Conservation (phyloP, 2,113 vertebrate species). For the Neotoma lepida region DNA sequence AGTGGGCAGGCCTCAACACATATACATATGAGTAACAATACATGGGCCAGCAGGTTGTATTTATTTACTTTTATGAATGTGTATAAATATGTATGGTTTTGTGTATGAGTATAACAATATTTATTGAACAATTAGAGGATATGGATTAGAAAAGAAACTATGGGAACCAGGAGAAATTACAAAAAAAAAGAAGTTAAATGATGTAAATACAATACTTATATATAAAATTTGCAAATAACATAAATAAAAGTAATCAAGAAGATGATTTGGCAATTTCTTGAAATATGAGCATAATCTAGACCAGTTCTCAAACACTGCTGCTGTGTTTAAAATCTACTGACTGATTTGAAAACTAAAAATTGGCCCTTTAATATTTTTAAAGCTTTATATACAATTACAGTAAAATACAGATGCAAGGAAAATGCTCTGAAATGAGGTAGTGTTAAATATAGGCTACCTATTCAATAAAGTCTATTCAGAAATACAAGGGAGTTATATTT, state of each 20-base stretch:
- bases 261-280: not conserved
- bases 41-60: not conserved
- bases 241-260: not conserved
- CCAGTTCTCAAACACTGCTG: not conserved
- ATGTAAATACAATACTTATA: not conserved
- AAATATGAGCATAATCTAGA: not conserved
- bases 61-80: not conserved
- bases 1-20: not conserved
- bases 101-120: not conserved
- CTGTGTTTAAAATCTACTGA: not conserved
- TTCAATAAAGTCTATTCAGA: not conserved
- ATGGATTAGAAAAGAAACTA: not conserved
- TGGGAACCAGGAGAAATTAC: not conserved
- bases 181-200: not conserved
- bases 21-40: too few species aligned
- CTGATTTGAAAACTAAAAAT: not conserved
- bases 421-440: not conserved
- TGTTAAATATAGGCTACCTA: rapidly evolving
- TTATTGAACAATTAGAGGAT: not conserved
- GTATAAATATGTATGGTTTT: not conserved
- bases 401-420: not conserved
- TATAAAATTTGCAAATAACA: not conserved
- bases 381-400: not conserved
- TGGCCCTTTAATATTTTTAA: not conserved
- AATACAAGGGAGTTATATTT: not conserved